These are phyloP conservation scores for Mechanitis mazaeus DNA, from an alignment of 2,888 invertebrate genomes.

Conservation along the genomic window DNA sequence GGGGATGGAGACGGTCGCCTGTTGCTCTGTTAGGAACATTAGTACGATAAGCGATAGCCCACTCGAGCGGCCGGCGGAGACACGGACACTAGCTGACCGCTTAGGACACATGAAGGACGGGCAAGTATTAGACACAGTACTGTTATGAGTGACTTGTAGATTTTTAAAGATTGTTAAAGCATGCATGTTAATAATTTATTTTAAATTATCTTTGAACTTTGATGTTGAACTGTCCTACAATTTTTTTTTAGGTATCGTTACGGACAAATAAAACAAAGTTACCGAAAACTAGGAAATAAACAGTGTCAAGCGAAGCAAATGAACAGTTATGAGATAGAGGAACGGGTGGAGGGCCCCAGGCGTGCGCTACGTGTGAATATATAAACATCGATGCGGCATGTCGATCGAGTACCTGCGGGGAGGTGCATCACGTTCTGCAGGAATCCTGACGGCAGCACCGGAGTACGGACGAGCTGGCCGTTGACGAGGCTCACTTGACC, in stretches of 20 bases:
- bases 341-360: constrained; percentile 29
- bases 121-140: too few species aligned
- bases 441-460: constrained; percentile 81
- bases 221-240: too few species aligned
- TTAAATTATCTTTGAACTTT: too few species aligned
- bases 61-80: constrained; percentile 13
- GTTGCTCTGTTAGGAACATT: constrained; percentile 70
- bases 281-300: background rate
- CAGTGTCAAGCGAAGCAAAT: constrained; percentile 1
- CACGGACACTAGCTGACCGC: too few species aligned
- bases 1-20: constrained; percentile 77
- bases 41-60: constrained; percentile 59
- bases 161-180: too few species aligned
- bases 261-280: background rate
- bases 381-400: constrained; percentile 8
- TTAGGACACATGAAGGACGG: too few species aligned
- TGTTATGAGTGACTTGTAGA: too few species aligned
- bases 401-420: constrained; percentile 52
- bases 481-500: constrained; percentile 71
- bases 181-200: too few species aligned
- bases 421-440: constrained; percentile 86
- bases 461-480: constrained; percentile 87
- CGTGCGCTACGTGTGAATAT: constrained; percentile 8
- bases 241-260: too few species aligned
- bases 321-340: background rate